These are phyloP conservation scores for Anolis apletophallus DNA, from an alignment of 2,797 vertebrate genomes.

Conservation along the genomic window DNA sequence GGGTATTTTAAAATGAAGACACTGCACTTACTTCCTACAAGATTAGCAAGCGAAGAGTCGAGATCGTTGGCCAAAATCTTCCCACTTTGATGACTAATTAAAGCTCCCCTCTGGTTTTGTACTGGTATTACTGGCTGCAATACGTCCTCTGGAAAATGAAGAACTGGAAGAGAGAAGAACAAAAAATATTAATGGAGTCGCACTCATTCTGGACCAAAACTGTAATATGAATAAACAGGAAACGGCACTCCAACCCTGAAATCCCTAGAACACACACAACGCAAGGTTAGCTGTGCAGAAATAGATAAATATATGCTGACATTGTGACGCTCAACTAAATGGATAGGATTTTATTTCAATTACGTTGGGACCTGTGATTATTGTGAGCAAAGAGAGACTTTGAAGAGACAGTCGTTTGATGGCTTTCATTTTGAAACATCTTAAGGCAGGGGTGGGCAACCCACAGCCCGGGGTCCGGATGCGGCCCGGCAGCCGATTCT, in stretches of 20 bases:
- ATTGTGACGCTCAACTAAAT: not conserved
- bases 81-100: conserved; percentile 78
- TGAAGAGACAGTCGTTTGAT: not conserved
- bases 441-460: too few species aligned
- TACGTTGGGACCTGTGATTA: not conserved
- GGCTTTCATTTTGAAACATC: not conserved
- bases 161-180: conserved; percentile 67
- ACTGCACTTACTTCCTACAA: conserved; percentile 88
- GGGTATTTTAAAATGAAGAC: conserved; percentile 11
- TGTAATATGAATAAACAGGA: conserved; percentile 7
- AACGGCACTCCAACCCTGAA: fast-evolving
- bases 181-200: conserved; percentile 50
- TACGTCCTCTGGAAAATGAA: conserved; percentile 83
- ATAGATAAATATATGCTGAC: not conserved
- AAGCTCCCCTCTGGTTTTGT: conserved; percentile 77
- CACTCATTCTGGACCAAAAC: conserved; percentile 27
- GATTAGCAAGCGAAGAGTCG: conserved; percentile 89
- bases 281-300: not conserved
- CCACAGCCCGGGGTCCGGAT: too few species aligned
- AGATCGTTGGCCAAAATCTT: conserved; percentile 88
- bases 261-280: not conserved
- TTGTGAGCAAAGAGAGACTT: not conserved
- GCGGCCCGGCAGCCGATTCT: too few species aligned
- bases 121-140: conserved; percentile 84
- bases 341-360: too few species aligned